Base-by-base conservation (phyloP, 2,113 vertebrate species). In the Corydoras sp. region DNA sequence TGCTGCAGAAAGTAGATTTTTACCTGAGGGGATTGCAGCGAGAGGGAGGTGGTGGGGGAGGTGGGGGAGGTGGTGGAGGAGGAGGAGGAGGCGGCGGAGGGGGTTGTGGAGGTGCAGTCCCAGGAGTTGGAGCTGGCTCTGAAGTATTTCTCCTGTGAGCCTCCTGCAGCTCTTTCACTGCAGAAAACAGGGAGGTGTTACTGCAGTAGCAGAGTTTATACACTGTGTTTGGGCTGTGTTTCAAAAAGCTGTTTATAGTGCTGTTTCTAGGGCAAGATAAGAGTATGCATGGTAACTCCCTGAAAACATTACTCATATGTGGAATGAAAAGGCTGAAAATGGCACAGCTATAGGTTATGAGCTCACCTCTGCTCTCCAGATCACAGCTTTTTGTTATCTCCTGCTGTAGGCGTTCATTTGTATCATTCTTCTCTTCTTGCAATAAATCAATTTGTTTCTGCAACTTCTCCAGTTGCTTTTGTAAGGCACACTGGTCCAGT, bases 21-120 rank as follows among this genome's bases (percentile, higher is more conserved):
- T 83, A 91, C 90, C 89, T 91, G 83, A 90, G 87, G 74, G 90
- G 90, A 81, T 90, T 91, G 84, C 89, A 90, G 74, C 90, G 88
- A 3, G 90, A 88, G 0, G 88, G 82, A 24, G 88, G 88, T 68
- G 88, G 87, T 0, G 89, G 86, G 0, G 90, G 89, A 0, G 89
- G 90, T 35, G 83, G 84, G 0, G 88, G 88, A 0, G 89, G 88
- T 0, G 88, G 87, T 0, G 89, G 89, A 0, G 88, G 87, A 0
- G 88, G 87, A 3, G 87, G 88, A 0, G 87, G 87, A 4, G 88
- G 88, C 0, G 89, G 90, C 0, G 89, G 90, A 12, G 81, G 89
- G 0, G 88, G 89, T 14, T 72, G 81, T 18, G 88, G 88, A 1
- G 87, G 85, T 0, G 90, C 86, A 0, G 83, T 81, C 51, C 83